Evolutionary conservation across 2,888 invertebrate genomes (phyloP), one percentile per base, ranked within the genome.

Genomic region (Notodonta ziczac): DNA sequence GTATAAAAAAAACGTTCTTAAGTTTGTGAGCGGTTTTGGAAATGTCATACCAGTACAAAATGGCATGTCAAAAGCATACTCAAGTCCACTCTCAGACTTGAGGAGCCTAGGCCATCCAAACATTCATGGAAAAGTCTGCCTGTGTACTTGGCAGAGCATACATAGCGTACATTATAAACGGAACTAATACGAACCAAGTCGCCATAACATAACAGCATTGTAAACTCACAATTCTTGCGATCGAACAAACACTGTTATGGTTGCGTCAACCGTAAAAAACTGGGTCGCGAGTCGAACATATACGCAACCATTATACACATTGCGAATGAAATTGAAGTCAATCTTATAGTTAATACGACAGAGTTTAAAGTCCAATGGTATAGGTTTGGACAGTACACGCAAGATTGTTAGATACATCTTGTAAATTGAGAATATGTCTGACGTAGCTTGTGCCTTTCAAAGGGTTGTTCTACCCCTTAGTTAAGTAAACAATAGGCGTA

Each of bases 381-480:
- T 5, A 51, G 35, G 57, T 58, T 65, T 62, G 57, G 62, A 70
- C 62, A 57, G 56, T 59, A 65, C 63, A 70, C 61, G 60, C 65
- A 70, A 72, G 63, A 24, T 24, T 24, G 24, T 73, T 77, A 65
- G 69, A 63, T 59, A 74, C 76, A 75, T 73, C 70, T 73, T 57
- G 71, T 70, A 74, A 80, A 80, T 80, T 73, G 78, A 74, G 76
- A 77, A 74, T 74, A 61, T 55, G 57, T 55, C 63, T 67, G 68
- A 71, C 59, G 60, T 63, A 62, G 63, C 67, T 57, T 58, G 68
- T 58, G 63, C 65, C 67, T 67, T 67, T 59, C 63, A 58, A 56
- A 63, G 62, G 71, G 59, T 69, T 69, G 69, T 69, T 74, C 70
- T 70, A 67, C 61, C 39, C 52, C 32, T 60, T 66, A 54, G 52